Evolutionary conservation across 2,797 vertebrate genomes (phyloP), one percentile per base, ranked within the genome.

Genomic region (Melanotaenia maccullochi): DNA sequence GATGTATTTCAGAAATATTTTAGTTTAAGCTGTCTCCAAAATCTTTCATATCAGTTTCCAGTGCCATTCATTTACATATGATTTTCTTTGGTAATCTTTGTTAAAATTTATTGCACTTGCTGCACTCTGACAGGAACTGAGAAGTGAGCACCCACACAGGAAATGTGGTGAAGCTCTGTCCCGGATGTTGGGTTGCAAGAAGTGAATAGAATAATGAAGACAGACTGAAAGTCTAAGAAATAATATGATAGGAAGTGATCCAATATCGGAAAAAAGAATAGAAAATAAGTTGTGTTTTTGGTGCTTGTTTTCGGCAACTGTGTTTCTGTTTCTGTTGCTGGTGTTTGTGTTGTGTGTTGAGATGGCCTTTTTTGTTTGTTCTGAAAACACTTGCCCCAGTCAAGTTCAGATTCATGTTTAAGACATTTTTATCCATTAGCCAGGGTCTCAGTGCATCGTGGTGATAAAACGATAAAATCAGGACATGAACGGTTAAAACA

Each of bases 61-160:
- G 22, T 25, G 0, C 13, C 22, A 57, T 56, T 68, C 0, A 32
- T 73, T 76, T 65, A 12, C 1, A 72, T 32, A 54, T 18, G 12
- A 36, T 71, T 5, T 2, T 65, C 32, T 71, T 36, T 3, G 13
- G 25, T 49, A 49, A 62, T 64, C 20, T 67, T 44, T 1, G 30
- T 22, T 49, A 64, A 60, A 16, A 47, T 36, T 49, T 68, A 28
- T 1, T 76, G 71, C 55, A 54, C 35, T 71, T 82, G 25, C 59
- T 79, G 86, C 83, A 89, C 76, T 22, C 74, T 82, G 52, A 87
- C 90, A 91, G 93, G 92, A 94, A 95, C 85, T 87, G 83, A 92
- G 82, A 91, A 89, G 78, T 87, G 68, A 89, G 84, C 82, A 87
- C 85, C 87, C 89, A 90, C 89, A 92, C 90, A 94, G 93, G 93